A percentile compares a stretch with the other conserved stretches of the same genome.
Conservation (phyloP, 2,113 vertebrate genomes). For the Pteropus alecto region DNA sequence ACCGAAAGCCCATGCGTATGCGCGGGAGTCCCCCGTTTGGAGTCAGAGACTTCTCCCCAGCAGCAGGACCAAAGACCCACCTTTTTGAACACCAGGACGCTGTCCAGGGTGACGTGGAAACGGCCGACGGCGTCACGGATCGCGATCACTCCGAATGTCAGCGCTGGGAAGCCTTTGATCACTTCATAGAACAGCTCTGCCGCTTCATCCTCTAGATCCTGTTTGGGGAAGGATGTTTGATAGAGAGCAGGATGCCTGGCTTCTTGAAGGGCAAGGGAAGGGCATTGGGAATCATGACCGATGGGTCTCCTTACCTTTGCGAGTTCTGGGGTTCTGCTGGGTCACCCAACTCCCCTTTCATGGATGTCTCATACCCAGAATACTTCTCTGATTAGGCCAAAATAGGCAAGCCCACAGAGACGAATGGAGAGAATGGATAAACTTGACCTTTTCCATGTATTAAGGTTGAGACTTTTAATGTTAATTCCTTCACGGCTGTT, state of each 20-base stretch:
- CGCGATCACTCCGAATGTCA: slow-evolving; percentile 86
- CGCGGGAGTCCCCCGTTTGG: background rate
- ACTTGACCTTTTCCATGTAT: background rate
- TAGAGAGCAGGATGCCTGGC: background rate
- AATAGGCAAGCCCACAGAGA: background rate
- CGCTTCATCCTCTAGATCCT: slow-evolving; percentile 85
- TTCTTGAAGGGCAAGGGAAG: background rate
- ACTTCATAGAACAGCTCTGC: slow-evolving; percentile 84
- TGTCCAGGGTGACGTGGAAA: slow-evolving; percentile 83
- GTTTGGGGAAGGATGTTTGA: slow-evolving; percentile 14
- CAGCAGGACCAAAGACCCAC: slow-evolving; percentile 75
- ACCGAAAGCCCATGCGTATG: background rate
- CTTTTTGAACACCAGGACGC: slow-evolving; percentile 88
- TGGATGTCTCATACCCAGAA: background rate
- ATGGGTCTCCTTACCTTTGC: background rate
- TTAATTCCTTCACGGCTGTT: background rate
- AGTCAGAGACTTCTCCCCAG: background rate
- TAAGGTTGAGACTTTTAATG: background rate
- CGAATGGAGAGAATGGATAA: background rate
- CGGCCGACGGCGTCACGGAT: slow-evolving; percentile 74
- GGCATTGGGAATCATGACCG: background rate
- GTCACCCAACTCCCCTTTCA: background rate
- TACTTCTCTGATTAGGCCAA: background rate
- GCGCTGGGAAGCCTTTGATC: slow-evolving; percentile 88
- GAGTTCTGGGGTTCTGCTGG: background rate